phyloP scores from a whole-genome alignment of 64 coral and sea anemone species.

The Catalaphyllia jardinei region DNA sequence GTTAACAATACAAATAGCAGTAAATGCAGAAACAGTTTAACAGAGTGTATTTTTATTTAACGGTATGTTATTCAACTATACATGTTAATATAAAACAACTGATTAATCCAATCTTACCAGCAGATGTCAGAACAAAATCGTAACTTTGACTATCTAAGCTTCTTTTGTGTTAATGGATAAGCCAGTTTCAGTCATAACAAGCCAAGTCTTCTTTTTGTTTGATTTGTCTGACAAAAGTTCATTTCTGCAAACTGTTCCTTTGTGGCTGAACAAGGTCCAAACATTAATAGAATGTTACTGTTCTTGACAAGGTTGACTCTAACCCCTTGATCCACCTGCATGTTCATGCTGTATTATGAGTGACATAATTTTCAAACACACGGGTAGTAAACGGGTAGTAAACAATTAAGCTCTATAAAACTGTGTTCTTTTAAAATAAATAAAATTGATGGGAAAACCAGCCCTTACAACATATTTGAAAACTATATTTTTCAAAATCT shows the following conservation, averaged over 20 bases:
- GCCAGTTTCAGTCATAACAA: not conserved
- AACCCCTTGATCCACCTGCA: no score
- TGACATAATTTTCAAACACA: no score
- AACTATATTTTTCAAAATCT: not conserved
- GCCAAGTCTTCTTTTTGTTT: not conserved
- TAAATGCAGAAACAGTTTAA: not conserved
- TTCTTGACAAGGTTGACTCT: no score
- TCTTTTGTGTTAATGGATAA: not conserved
- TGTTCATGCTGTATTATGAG: no score
- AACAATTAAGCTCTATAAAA: not conserved
- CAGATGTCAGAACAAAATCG: not conserved
- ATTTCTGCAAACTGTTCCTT: no score
- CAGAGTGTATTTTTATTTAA: not conserved
- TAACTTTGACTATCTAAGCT: no score
- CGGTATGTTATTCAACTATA: not conserved
- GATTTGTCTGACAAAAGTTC: not conserved
- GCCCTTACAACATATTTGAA: constrained; percentile 6
- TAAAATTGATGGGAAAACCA: constrained; percentile 24
- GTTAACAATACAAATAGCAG: no score
- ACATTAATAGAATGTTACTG: no score
- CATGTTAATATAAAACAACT: not conserved
- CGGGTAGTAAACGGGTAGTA: not conserved
- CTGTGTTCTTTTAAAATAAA: not conserved
- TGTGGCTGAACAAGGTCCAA: no score
- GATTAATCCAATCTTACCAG: not conserved